Evolutionary conservation across 2,888 invertebrate species (phyloP), one percentile per base, ranked within the genome.

Genomic region (Biston betularia): DNA sequence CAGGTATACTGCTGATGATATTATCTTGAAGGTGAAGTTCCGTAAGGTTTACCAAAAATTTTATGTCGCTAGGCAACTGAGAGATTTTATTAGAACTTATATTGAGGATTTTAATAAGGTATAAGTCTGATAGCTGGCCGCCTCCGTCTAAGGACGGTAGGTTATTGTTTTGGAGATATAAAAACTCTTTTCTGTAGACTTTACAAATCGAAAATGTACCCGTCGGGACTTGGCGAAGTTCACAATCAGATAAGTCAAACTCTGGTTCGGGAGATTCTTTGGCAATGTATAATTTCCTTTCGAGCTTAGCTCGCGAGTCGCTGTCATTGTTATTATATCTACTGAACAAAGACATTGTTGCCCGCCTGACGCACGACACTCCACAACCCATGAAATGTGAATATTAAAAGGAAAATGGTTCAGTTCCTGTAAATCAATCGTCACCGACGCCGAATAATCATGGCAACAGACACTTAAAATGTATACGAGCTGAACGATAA

Each of bases 171-270:
- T 96, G 95, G 75, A 96, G 88, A 84, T 94, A 94, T 73, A 97
- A 86, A 68, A 92, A 89, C 81, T 96, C 96, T 89, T 98, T 98
- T 74, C 97, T 95, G 82, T 97, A 96, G 50, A 98, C 97, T 88
- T 96, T 96, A 86, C 97, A 97, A 66, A 97, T 89, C 38, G 97
- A 96, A 88, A 95, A 98, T 63, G 97, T 96, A 69, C 97, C 97
- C 68, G 96, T 93, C 46, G 98, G 97, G 61, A 98, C 95, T 79
- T 90, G 94, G 76, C 95, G 95, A 65, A 98, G 89, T 81, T 96
- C 95, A 88, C 98, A 98, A 73, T 96, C 96, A 6, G 97, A 96
- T 69, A 98, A 86, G 88, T 98, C 97, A 87, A 97, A 97, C 68
- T 95, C 94, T 62, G 96, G 95, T 85, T 97, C 97, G 40, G 97